A percentile compares a stretch with the other conserved stretches of the same genome.
phyloP scores from a whole-genome alignment of 2,888 invertebrate species.

The Pyrgus malvae region DNA sequence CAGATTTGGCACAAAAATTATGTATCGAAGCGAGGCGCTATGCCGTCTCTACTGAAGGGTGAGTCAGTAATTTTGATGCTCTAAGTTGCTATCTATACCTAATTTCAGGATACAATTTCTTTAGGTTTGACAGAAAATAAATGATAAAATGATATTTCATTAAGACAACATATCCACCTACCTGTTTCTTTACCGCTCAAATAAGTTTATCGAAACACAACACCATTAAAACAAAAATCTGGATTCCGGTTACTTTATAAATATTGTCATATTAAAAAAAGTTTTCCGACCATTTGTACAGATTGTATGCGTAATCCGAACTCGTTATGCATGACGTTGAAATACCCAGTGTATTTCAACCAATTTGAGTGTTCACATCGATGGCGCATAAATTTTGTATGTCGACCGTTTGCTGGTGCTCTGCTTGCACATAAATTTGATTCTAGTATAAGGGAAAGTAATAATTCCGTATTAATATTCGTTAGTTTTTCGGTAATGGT shows the following conservation, averaged over 20 bases:
- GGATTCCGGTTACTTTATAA: background rate
- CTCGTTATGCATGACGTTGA: constrained; percentile 54
- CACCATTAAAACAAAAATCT: background rate
- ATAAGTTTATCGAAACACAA: too few relatives aligned
- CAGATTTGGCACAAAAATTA: too few relatives aligned
- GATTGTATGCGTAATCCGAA: constrained; percentile 44
- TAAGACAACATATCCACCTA: too few relatives aligned
- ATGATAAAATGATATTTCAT: too few relatives aligned
- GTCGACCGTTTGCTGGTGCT: constrained; percentile 3
- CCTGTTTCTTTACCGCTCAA: too few relatives aligned
- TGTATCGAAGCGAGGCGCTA: too few relatives aligned
- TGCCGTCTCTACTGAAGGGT: too few relatives aligned
- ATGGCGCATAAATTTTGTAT: constrained; percentile 11
- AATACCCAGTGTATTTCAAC: constrained; percentile 21
- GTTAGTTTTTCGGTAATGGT: too few relatives aligned
- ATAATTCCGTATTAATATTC: background rate
- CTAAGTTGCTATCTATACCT: too few relatives aligned
- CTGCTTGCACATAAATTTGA: background rate
- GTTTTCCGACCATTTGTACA: constrained; percentile 30
- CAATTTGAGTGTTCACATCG: constrained; percentile 13
- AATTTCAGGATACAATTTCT: too few relatives aligned
- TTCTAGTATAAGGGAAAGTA: background rate
- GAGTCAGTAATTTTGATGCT: too few relatives aligned
- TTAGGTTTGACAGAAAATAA: too few relatives aligned
- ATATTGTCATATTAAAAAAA: background rate